Evolutionary conservation across 2,797 vertebrate genomes (phyloP), one percentile per base, ranked within the genome.

Genomic region (Chaetophractus vellerosus): DNA sequence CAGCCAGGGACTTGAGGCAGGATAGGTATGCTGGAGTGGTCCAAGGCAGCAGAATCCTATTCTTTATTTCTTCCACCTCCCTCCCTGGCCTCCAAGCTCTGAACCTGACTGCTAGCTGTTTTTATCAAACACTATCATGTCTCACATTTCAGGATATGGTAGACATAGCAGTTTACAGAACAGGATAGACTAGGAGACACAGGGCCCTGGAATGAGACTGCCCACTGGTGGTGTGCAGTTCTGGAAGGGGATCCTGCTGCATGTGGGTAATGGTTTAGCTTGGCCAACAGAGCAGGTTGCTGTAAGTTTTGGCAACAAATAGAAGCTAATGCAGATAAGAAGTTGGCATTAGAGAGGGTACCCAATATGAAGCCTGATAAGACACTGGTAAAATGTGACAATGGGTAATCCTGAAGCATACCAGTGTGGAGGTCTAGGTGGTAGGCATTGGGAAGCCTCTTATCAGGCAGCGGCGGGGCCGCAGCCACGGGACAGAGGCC

Each of bases 291-390:
- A 89, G 78, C 7, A 68, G 16, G 21, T 69, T 93, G 91, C 89
- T 90, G 28, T 78, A 88, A 71, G n/a, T 88, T 83, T 93, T 26
- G 63, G 68, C 28, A 91, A 71, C n/a, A 91, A 80, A 85, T 19
- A 68, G 82, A 33, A 45, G 26, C 55, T 66, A 72, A 90, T 84
- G 82, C 78, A 78, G 78, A 38, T 11, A 76, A 78, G 63, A 94
- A 61, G 59, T 28, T 45, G 61, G 19, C 78, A 9, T 36, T 86
- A 28, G 74, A 92, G 82, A 85, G 33, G n/a, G 5, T 16, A 16
- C 71, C 81, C 26, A 28, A 5, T 68, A 31, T 61, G 85, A 83
- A 84, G 31, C 55, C 18, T 48, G 48, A 48, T 76, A n/a, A 66
- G 69, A 96, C 16, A 3, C 12, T 91, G 59, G 86, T 59, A 48